Percentiles rank a stretch among this genome's conserved stretches.
These are phyloP conservation scores for Etheostoma cragini DNA, from an alignment of 2,113 vertebrate genomes.

Conservation along the genomic window DNA sequence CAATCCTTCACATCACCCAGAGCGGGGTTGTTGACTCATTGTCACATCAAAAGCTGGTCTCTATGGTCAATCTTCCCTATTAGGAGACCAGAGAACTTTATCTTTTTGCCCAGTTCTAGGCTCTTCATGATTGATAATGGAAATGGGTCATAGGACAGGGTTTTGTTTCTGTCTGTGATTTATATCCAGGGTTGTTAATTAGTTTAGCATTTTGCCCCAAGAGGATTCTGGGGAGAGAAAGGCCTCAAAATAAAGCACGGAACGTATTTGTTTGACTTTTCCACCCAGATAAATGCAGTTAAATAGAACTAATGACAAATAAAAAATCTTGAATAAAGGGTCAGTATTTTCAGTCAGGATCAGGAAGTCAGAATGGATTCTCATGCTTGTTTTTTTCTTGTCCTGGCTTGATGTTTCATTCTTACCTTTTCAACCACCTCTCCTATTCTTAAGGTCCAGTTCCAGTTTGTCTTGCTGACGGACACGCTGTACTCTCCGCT, in stretches of 20 bases:
- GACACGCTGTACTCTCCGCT: slow-evolving; percentile 96
- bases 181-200: slow-evolving; percentile 43
- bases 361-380: background rate
- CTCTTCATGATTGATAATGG: slow-evolving; percentile 41
- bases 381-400: background rate
- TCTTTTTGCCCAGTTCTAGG: slow-evolving; percentile 20
- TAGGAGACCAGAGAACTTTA: slow-evolving; percentile 60
- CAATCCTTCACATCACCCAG: slow-evolving; percentile 20
- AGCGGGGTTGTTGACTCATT: background rate
- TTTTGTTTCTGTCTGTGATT: slow-evolving; percentile 51
- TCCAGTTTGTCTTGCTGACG: slow-evolving; percentile 96
- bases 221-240: slow-evolving; percentile 13
- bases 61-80: slow-evolving; percentile 7
- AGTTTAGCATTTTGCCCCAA: slow-evolving; percentile 30
- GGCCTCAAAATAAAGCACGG: slow-evolving; percentile 17
- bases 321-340: background rate
- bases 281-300: background rate
- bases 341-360: background rate
- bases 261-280: slow-evolving; percentile 37
- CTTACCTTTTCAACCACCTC: background rate
- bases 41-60: slow-evolving; percentile 34
- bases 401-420: background rate
- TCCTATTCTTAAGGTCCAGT: slow-evolving; percentile 89
- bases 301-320: background rate
- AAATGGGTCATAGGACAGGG: background rate